phyloP scores from a whole-genome alignment of 2,797 vertebrate species.

The Sebastes nivosus region DNA sequence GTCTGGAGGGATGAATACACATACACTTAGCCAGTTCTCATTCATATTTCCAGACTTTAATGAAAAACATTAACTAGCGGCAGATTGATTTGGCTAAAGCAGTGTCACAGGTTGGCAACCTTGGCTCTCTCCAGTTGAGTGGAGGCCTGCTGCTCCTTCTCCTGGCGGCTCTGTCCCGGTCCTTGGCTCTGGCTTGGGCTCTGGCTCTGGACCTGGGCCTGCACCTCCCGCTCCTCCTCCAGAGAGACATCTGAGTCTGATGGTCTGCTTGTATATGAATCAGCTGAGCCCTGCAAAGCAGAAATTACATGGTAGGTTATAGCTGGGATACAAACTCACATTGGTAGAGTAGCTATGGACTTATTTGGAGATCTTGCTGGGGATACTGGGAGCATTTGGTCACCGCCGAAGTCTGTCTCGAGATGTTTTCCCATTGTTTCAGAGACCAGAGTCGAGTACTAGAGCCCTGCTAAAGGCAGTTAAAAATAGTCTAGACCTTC shows the following conservation, averaged over 20 bases:
- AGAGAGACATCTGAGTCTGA: conserved; percentile 97
- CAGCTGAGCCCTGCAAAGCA: conserved; percentile 90
- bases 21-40: no score
- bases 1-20: conserved; percentile 73
- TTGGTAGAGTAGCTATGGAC: not conserved
- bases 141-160: conserved; percentile 93
- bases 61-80: not conserved
- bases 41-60: not conserved
- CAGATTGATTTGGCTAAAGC: not conserved
- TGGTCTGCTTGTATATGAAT: conserved; percentile 97
- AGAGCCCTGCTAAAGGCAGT: not conserved
- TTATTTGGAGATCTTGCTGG: not conserved
- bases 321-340: not conserved
- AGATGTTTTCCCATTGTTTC: not conserved
- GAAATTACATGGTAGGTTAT: not conserved
- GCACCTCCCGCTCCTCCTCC: conserved; percentile 95
- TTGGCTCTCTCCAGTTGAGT: conserved; percentile 95
- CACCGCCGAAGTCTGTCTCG: not conserved
- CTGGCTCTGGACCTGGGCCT: conserved; percentile 83
- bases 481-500: not conserved
- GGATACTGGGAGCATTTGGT: not conserved
- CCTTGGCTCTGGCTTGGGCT: conserved; percentile 78
- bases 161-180: conserved; percentile 84
- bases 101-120: conserved; percentile 7
- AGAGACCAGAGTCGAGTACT: not conserved